These are phyloP conservation scores for Theretra japonica DNA, from an alignment of 2,888 invertebrate species.

Conservation along the genomic window DNA sequence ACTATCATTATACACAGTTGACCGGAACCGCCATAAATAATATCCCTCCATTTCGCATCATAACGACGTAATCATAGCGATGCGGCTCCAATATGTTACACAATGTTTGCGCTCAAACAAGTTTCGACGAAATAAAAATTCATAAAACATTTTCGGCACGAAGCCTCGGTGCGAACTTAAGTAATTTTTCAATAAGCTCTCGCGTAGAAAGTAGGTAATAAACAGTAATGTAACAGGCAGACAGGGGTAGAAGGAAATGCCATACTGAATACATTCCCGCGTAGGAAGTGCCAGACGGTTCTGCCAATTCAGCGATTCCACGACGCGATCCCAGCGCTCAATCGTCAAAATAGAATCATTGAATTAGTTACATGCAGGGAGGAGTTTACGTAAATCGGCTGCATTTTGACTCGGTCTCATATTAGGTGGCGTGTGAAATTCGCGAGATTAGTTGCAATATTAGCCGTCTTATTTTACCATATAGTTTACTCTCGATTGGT, in stretches of 20 bases:
- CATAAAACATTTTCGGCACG: neutral
- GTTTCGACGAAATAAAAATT: neutral
- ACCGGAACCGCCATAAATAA: neutral
- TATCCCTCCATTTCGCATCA: neutral
- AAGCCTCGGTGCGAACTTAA: neutral
- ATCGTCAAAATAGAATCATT: conserved; percentile 1
- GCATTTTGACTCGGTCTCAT: neutral
- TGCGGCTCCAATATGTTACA: neutral
- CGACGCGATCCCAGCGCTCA: neutral
- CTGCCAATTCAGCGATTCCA: neutral
- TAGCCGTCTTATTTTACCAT: neutral
- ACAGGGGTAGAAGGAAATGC: neutral
- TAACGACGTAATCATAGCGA: neutral
- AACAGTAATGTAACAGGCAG: neutral
- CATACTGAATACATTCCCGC: neutral
- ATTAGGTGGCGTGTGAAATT: neutral
- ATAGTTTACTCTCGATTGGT: neutral
- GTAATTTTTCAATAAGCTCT: conserved; percentile 3
- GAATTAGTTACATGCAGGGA: conserved; percentile 3
- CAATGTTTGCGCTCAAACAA: neutral
- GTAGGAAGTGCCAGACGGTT: neutral
- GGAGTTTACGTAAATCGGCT: conserved; percentile 3
- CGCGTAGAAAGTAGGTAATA: neutral
- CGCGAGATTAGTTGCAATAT: neutral
- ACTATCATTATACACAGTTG: neutral